A percentile compares a stretch with the other conserved stretches of the same genome.
phyloP scores from a whole-genome alignment of 1,140 invertebrate genomes.

The Drosophila ironensis region DNA sequence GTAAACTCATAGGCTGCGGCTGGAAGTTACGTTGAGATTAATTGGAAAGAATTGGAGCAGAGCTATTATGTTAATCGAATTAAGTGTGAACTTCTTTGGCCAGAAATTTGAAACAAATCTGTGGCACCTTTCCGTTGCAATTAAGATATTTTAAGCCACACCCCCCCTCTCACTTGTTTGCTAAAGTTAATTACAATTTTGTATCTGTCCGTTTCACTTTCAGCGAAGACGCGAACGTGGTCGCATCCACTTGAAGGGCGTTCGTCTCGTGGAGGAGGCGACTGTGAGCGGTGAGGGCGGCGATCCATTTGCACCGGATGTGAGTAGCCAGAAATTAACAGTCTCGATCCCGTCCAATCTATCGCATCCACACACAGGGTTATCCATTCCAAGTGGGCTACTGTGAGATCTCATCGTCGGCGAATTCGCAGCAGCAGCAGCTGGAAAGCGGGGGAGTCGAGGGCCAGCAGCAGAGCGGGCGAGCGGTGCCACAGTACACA shows the following conservation, averaged over 20 bases:
- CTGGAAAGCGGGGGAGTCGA: constrained; percentile 33
- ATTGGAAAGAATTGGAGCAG: constrained; percentile 25
- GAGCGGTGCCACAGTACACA: constrained; percentile 86
- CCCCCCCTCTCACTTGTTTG: background rate
- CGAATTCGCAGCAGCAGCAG: constrained; percentile 24
- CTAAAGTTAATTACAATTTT: constrained; percentile 24
- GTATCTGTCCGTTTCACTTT: constrained; percentile 53
- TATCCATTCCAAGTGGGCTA: constrained; percentile 89
- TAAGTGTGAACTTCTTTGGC: no score
- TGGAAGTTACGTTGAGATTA: background rate
- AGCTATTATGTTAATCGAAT: constrained; percentile 11
- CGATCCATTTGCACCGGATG: constrained; percentile 81
- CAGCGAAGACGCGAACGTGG: constrained; percentile 91
- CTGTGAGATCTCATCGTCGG: constrained; percentile 82
- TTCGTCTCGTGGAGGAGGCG: constrained; percentile 90
- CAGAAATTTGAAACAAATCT: no score
- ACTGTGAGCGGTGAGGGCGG: constrained; percentile 84
- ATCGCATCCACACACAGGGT: constrained; percentile 72
- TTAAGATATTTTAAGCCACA: background rate
- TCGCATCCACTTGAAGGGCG: constrained; percentile 87
- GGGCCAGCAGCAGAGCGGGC: constrained; percentile 64
- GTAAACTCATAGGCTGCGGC: constrained; percentile 9
- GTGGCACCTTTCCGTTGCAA: background rate
- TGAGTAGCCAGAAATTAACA: constrained; percentile 59
- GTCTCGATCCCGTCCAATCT: constrained; percentile 7